Percentiles rank a stretch among this genome's conserved stretches.
Evolutionary conservation across 2,797 vertebrate species (phyloP).

Genomic region (Protonibea diacanthus): DNA sequence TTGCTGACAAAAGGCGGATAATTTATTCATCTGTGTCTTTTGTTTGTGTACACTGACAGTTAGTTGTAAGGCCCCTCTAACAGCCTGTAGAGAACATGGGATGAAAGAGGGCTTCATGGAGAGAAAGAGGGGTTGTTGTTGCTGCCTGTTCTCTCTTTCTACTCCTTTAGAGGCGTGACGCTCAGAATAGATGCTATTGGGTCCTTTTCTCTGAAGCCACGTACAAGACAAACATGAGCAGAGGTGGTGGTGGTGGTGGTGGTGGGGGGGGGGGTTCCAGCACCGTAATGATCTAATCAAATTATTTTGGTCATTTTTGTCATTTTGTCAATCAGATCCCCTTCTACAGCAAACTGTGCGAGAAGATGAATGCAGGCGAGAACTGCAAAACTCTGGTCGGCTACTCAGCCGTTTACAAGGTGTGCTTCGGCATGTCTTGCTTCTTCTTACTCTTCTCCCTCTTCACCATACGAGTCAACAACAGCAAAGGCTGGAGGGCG

Average conservation of each 20-base stretch:
- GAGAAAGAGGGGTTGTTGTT: slow-evolving; percentile 73
- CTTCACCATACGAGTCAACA: slow-evolving; percentile 90
- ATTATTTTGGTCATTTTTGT: slow-evolving; percentile 36
- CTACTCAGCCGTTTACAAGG: slow-evolving; percentile 95
- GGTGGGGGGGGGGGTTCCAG: background rate
- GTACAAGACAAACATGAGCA: slow-evolving; percentile 66
- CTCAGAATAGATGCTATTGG: slow-evolving; percentile 67
- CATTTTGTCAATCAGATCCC: slow-evolving; percentile 86
- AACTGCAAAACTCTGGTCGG: slow-evolving; percentile 93
- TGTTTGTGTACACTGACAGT: slow-evolving; percentile 78
- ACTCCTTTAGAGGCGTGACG: slow-evolving; percentile 72
- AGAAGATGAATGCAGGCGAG: slow-evolving; percentile 89
- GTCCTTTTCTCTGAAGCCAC: slow-evolving; percentile 53
- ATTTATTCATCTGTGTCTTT: slow-evolving; percentile 82
- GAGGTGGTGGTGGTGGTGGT: too few relatives aligned
- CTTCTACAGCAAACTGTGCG: slow-evolving; percentile 89
- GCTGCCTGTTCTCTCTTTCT: slow-evolving; percentile 76
- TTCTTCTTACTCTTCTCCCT: slow-evolving; percentile 94
- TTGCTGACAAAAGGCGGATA: slow-evolving; percentile 68
- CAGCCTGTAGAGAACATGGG: slow-evolving; percentile 69
- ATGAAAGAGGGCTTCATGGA: slow-evolving; percentile 73
- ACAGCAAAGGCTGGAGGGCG: slow-evolving; percentile 92
- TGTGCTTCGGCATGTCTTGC: slow-evolving; percentile 98
- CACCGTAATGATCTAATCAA: slow-evolving; percentile 54
- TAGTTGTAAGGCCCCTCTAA: slow-evolving; percentile 76